Conservation (phyloP, 2,113 vertebrate genomes). For the Sminthopsis crassicaudata region DNA sequence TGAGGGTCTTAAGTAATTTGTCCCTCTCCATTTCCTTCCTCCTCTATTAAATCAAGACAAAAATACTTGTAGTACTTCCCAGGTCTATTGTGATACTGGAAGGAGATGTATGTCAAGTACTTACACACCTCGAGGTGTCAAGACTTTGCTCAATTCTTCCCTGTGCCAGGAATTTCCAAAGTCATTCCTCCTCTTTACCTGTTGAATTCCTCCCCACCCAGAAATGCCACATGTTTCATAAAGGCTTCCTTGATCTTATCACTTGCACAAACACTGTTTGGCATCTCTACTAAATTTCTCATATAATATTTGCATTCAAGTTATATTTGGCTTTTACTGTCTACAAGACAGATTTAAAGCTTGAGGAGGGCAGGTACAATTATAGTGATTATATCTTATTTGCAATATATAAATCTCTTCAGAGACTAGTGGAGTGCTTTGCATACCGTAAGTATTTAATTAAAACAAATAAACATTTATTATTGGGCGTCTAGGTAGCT, state of each 20-base stretch:
- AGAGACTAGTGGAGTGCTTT: not conserved
- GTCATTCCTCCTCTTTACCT: not conserved
- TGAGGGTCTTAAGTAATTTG: not conserved
- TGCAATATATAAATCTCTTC: not conserved
- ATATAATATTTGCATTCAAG: not conserved
- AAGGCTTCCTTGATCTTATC: not conserved
- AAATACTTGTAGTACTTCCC: not conserved
- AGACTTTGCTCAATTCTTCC: not conserved
- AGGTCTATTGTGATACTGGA: not conserved
- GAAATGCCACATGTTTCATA: not conserved
- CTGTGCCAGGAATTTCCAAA: not conserved
- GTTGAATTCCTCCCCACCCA: not conserved
- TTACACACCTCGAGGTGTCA: not conserved
- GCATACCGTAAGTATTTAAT: not conserved
- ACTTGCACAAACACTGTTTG: not conserved
- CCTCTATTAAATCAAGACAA: not conserved
- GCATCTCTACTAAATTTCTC: not conserved
- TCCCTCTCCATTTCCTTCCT: not conserved
- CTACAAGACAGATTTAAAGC: not conserved
- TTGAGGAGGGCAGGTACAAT: not conserved
- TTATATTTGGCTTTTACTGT: not conserved
- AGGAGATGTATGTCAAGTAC: not conserved
- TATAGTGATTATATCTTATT: not conserved
- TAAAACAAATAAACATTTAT: not conserved
- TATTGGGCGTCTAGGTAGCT: not conserved